phyloP scores from a whole-genome alignment of 92 coral and sea anemone genomes.

The Epizoanthus stellaris region DNA sequence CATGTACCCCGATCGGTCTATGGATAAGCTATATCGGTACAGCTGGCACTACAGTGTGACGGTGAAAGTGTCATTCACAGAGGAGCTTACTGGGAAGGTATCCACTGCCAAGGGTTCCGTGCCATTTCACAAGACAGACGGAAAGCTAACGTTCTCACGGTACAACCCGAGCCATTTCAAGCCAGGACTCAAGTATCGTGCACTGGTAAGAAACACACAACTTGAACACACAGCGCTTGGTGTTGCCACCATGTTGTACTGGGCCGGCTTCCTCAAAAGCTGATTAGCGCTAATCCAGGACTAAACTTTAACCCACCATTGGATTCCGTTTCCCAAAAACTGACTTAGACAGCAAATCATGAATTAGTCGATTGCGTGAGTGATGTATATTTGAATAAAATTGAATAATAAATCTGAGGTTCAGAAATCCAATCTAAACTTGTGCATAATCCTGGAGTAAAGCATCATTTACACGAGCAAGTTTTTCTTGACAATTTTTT shows the following conservation, averaged over 20 bases:
- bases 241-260: neutral
- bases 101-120: conserved; percentile 52
- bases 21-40: conserved; percentile 8
- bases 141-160: conserved; percentile 67
- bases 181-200: conserved; percentile 74
- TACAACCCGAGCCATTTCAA: conserved; percentile 75
- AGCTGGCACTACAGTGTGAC: conserved; percentile 11
- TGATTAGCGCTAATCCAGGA: neutral
- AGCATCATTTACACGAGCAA: too few species aligned
- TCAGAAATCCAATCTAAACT: too few species aligned
- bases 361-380: too few species aligned
- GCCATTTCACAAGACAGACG: conserved; percentile 61
- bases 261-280: neutral
- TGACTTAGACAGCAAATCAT: too few species aligned
- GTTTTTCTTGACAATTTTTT: too few species aligned
- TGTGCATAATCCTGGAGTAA: too few species aligned
- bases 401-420: too few species aligned
- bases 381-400: too few species aligned
- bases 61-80: conserved; percentile 75
- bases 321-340: too few species aligned
- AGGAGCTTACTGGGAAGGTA: conserved; percentile 67
- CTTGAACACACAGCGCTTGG: neutral
- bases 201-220: conserved; percentile 59
- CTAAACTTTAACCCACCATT: neutral
- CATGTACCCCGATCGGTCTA: neutral